Evolutionary conservation across 1,140 invertebrate species (phyloP), one percentile per base, ranked within the genome.

Genomic region (Macrobrachium rosenbergii): DNA sequence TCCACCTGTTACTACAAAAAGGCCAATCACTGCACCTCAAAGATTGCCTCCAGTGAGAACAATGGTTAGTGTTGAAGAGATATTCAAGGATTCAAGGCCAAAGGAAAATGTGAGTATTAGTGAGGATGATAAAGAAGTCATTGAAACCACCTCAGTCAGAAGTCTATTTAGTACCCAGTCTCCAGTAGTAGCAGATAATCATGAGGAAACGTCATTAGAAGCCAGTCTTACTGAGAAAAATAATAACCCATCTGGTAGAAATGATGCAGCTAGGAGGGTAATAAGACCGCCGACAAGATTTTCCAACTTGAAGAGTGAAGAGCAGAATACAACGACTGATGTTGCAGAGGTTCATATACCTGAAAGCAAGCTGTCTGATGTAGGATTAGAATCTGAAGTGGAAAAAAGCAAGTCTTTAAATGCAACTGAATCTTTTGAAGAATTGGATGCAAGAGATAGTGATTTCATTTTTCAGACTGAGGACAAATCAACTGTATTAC

Each of bases 41-140:
- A 85, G 77, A n/a, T 43, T 19, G 12, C 19, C 60, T 11, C 67
- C 85, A 63, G 60, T 82, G 21, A 81, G 83, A 59, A 80, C 17
- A 63, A 86, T 86, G 83, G 76, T 64, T 6, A 82, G 73, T 76
- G 85, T 87, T n/a, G 67, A 78, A 64, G 78, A 87, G 10, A 76
- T 87, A 16, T n/a, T 76, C 16, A 77, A 52, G 60, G 28, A 23
- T 67, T 5, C 52, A 43, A 28, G 19, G 8, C 10, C 19, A 17
- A 63, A 60, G 78, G 60, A 28, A 19, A 7, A n/a, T 17, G 8
- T 12, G 77, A 79, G 52, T 60, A 52, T 2, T 43, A n/a, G 17
- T 23, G 58, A 12, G 58, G 45, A 43, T 11, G 52, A 78, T 11
- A 5, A 17, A 23, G 77, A 80, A 63, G 23, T 21, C n/a, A 11